Percentiles rank a stretch among this genome's conserved stretches.
These are phyloP conservation scores for Albula glossodonta DNA, from an alignment of 2,113 vertebrate genomes.

Conservation along the genomic window DNA sequence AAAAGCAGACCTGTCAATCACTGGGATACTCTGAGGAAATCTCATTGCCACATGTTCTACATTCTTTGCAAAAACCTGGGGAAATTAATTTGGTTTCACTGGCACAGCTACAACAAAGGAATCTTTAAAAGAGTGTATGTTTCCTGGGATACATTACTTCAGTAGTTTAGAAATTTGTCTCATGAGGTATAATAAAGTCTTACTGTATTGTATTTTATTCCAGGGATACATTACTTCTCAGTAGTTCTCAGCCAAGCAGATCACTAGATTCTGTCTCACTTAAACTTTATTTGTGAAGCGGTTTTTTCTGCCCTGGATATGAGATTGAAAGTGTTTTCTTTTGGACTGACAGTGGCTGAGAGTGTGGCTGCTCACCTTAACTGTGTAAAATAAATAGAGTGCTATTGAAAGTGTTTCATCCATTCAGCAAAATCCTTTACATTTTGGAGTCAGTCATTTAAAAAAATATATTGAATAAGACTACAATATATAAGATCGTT, in stretches of 20 bases:
- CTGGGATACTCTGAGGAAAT: constrained; percentile 63
- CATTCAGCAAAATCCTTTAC: too few relatives aligned
- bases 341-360: neutral
- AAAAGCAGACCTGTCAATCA: constrained; percentile 70
- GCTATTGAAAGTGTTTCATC: too few relatives aligned
- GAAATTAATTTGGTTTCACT: constrained; percentile 76
- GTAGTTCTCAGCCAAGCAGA: constrained; percentile 71
- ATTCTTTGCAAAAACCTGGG: constrained; percentile 66
- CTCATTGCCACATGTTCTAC: constrained; percentile 70
- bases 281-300: constrained; percentile 58
- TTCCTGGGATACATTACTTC: constrained; percentile 68
- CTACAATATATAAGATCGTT: neutral
- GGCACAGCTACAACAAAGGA: constrained; percentile 70
- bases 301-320: neutral
- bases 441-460: neutral
- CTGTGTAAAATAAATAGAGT: neutral
- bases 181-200: neutral
- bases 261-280: constrained; percentile 66
- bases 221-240: constrained; percentile 67
- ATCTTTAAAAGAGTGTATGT: constrained; percentile 71
- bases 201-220: constrained; percentile 39
- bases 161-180: constrained; percentile 2
- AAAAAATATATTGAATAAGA: neutral
- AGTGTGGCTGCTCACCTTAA: neutral
- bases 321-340: neutral